Evolutionary conservation across 2,113 vertebrate species (phyloP), one percentile per base, ranked within the genome.

Genomic region (Sinocyclocheilus rhinocerous): DNA sequence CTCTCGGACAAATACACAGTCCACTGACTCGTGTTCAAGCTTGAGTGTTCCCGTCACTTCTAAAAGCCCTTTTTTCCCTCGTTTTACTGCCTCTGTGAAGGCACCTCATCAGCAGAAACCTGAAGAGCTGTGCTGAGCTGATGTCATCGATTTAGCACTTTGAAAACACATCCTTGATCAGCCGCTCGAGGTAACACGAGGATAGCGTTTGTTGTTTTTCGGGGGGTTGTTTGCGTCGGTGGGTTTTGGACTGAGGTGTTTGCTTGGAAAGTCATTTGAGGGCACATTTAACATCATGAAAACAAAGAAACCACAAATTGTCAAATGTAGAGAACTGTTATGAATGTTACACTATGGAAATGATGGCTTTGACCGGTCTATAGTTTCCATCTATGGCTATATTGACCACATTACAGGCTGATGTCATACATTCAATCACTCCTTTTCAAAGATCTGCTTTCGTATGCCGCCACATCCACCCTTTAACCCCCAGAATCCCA

Each of bases 141-240:
- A 84, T 36, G 70, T 77, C 85, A 88, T 80, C 75, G 84, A 84
- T 84, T 86, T 88, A 80, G 55, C 80, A 63, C 80, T 86, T 83
- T 18, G 65, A 22, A 86, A 82, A 84, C 67, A 84, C 82, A 73
- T 73, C 22, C 67, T 42, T 4, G 10, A 42, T 50, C 80, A 69
- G 59, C 52, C 29, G 12, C 29, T 42, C 57, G 45, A 84, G 69
- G 82, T 84, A 84, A 73, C 82, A 57, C 48, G 50, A 84, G 50
- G 67, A 73, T 59, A 39, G 50, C 11, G 69, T 36, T 84, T 84
- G 12, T 84, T 72, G 67, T 72, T 72, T 83, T 57, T 84, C 16
- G 20, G 33, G 22, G 81, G 55, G 50, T 84, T 75, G 82, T 84
- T 84, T 72, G 67, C 33, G 29, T 84, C 36, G 63, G 26, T 72